Evolutionary conservation across 2,113 vertebrate species (phyloP).

Genomic region (Syngnathoides biaculeatus): DNA sequence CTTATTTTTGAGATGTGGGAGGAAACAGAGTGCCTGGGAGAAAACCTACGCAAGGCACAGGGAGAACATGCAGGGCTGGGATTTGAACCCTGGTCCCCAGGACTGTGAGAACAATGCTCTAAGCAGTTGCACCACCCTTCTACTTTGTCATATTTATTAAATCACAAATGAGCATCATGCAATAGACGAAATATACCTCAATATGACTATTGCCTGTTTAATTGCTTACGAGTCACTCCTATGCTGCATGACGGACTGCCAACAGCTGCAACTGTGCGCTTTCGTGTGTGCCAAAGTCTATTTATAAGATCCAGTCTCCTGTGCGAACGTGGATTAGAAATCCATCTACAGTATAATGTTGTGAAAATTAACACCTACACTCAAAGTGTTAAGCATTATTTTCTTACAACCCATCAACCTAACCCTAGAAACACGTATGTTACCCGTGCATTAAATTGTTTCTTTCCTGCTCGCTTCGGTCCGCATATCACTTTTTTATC

Average conservation of each 20-base stretch:
- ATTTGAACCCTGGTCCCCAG: too few species aligned
- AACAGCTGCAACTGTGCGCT: constrained; percentile 60
- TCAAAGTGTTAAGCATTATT: not conserved
- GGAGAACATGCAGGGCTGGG: too few species aligned
- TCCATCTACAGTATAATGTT: constrained; percentile 3
- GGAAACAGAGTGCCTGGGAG: too few species aligned
- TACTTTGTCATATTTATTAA: not conserved
- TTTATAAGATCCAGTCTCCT: constrained; percentile 23
- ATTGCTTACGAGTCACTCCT: constrained; percentile 46
- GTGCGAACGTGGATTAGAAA: constrained; percentile 25
- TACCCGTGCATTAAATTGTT: not conserved
- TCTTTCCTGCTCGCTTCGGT: not conserved
- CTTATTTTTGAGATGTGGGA: too few species aligned
- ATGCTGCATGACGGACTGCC: constrained; percentile 51
- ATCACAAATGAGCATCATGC: constrained; percentile 4
- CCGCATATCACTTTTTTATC: constrained; percentile 44
- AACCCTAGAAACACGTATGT: too few species aligned
- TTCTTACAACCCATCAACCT: not conserved
- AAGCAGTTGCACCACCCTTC: too few species aligned
- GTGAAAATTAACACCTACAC: constrained; percentile 2
- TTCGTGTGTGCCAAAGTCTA: constrained; percentile 27
- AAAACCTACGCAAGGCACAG: too few species aligned
- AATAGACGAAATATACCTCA: not conserved
- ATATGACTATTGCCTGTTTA: constrained; percentile 19
- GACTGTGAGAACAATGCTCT: too few species aligned